These are phyloP conservation scores for Agriopis leucophaearia DNA, from an alignment of 2,888 invertebrate genomes.

Conservation along the genomic window DNA sequence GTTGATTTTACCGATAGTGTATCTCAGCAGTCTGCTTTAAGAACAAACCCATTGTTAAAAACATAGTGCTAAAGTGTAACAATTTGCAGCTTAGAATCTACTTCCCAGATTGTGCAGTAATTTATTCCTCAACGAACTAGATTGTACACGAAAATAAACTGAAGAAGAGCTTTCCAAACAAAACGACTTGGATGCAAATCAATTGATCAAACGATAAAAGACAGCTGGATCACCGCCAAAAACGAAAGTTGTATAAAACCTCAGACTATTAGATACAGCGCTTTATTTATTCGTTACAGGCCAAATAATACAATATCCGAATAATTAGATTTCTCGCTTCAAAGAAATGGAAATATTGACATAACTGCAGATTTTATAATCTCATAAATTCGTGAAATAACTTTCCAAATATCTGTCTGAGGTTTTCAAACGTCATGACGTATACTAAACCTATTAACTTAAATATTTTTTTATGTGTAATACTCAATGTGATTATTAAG, in stretches of 20 bases:
- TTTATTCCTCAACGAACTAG: constrained; percentile 9
- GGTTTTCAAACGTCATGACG: background rate
- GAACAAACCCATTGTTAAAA: constrained; percentile 4
- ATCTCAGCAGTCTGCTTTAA: constrained; percentile 12
- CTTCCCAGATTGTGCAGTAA: background rate
- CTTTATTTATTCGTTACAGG: constrained; percentile 28
- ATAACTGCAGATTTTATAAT: background rate
- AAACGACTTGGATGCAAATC: constrained; percentile 31
- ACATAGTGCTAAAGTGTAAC: background rate
- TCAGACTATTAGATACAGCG: constrained; percentile 21
- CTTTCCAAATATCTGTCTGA: constrained; percentile 1
- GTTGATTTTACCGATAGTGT: constrained; percentile 23
- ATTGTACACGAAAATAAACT: constrained; percentile 30
- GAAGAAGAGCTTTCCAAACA: constrained; percentile 27
- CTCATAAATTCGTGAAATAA: background rate
- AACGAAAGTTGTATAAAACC: constrained; percentile 28
- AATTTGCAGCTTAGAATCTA: constrained; percentile 11
- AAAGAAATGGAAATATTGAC: constrained; percentile 10
- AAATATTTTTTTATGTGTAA: no score
- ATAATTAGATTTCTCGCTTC: constrained; percentile 2
- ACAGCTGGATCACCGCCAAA: constrained; percentile 35
- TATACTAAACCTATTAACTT: no score
- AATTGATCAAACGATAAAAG: constrained; percentile 37
- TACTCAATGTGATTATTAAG: no score
- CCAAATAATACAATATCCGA: constrained; percentile 27